Evolutionary conservation across 2,888 invertebrate genomes (phyloP), one percentile per base, ranked within the genome.

Genomic region (Habroteleia sp.): DNA sequence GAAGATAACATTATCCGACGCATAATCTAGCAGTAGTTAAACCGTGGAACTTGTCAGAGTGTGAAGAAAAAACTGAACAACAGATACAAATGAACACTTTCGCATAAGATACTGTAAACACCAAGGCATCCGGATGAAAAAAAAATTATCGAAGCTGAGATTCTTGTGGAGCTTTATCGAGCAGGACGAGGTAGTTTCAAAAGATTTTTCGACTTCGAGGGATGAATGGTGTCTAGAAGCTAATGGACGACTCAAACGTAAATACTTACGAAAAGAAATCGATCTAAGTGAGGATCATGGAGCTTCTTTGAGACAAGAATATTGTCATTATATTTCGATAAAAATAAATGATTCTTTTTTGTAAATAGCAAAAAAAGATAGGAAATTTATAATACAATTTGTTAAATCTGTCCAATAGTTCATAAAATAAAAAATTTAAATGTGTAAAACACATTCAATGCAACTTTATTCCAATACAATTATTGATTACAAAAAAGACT

Each of bases 1-100:
- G 27, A n/a, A n/a, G 62, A 63, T 63, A 41, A 41, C 50, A 41
- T 54, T 65, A 65, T 54, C 54, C 54, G 37, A 29, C 42, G 29
- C 42, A 27, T 63, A 42, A 63, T 50, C n/a, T n/a, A n/a, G n/a
- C n/a, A n/a, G 33, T 8, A n/a, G 1, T n/a, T 13, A 8, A 44
- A 65, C 10, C 35, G 3, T 23, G 25, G n/a, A 25, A 29, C n/a
- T n/a, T 16, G 16, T 7, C 25, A 7, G 31, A 23, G n/a, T 10
- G 33, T 42, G 13, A 33, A n/a, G n/a, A 7, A 42, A 42, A 42
- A 3, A 11, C 11, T 6, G 13, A 17, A 31, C 14, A 14, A 37
- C 37, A 8, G 17, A 39, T 25, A 11, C 7, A 7, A 20, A 11
- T 1, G 7, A 20, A 33, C 20, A 33, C 11, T 14, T 20, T 11